Conservation (phyloP, 2,888 invertebrate species). For the Selenia dentaria region DNA sequence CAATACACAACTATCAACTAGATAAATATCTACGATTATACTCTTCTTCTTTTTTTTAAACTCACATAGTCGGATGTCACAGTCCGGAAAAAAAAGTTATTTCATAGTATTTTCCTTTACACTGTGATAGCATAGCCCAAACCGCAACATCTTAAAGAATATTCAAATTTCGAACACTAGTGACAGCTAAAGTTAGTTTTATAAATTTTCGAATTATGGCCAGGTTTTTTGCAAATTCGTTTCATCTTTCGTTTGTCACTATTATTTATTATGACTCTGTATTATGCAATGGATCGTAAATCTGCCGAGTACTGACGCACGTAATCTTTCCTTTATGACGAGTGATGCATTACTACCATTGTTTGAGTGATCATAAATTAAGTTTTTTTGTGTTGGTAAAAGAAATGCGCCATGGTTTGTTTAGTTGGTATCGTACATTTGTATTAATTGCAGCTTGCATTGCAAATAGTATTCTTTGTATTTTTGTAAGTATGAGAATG, state of each 20-base stretch:
- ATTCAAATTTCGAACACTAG: too few species aligned
- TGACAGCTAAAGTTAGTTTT: not conserved
- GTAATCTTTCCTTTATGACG: constrained; percentile 81
- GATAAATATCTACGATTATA: too few species aligned
- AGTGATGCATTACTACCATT: constrained; percentile 78
- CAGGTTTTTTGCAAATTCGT: constrained; percentile 16
- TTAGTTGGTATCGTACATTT: constrained; percentile 22
- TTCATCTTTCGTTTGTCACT: too few species aligned
- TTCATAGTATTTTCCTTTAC: too few species aligned
- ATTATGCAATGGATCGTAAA: constrained; percentile 74
- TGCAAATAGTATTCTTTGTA: too few species aligned
- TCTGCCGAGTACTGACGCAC: constrained; percentile 52
- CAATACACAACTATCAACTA: too few species aligned
- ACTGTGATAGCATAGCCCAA: too few species aligned
- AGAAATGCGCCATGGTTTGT: constrained; percentile 13
- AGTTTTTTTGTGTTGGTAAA: constrained; percentile 32
- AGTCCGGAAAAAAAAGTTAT: too few species aligned
- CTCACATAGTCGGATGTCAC: too few species aligned
- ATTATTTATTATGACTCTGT: constrained; percentile 35
- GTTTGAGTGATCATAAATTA: constrained; percentile 66
- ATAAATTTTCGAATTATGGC: constrained; percentile 9
- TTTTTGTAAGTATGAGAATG: too few species aligned
- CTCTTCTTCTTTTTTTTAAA: too few species aligned
- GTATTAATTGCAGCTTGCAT: constrained; percentile 11
- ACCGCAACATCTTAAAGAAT: too few species aligned